These are phyloP conservation scores for Cyprinodon variegatus DNA, from an alignment of 2,113 vertebrate genomes.

Conservation along the genomic window DNA sequence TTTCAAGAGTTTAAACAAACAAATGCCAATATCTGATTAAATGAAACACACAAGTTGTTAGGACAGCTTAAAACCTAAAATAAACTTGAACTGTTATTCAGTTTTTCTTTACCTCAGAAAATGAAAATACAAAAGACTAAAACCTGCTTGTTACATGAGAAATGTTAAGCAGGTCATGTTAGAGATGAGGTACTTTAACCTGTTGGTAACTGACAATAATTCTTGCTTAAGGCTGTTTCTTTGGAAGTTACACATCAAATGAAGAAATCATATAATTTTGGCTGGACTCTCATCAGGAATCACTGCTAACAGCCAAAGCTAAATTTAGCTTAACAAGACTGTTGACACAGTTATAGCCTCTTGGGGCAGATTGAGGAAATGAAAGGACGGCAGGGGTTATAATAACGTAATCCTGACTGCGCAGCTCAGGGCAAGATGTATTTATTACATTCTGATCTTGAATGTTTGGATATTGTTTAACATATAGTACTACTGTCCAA, in stretches of 20 bases:
- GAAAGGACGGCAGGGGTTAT: slow-evolving; percentile 36
- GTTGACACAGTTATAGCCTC: slow-evolving; percentile 52
- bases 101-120: not conserved
- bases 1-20: not conserved
- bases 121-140: not conserved
- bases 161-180: not conserved
- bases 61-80: not conserved
- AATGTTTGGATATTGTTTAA: not conserved
- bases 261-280: slow-evolving; percentile 40
- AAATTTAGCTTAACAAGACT: slow-evolving; percentile 60
- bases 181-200: slow-evolving; percentile 8
- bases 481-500: too few species aligned
- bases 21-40: not conserved
- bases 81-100: not conserved
- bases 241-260: slow-evolving; percentile 9
- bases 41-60: not conserved
- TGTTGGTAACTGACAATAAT: slow-evolving; percentile 1
- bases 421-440: not conserved
- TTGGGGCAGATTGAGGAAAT: slow-evolving; percentile 7
- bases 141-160: not conserved
- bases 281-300: slow-evolving; percentile 33
- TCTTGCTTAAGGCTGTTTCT: slow-evolving; percentile 3
- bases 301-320: slow-evolving; percentile 34
- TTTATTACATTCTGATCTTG: not conserved
- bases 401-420: not conserved